Conservation (phyloP, 2,888 invertebrate species). For the Athripsodes cinereus region DNA sequence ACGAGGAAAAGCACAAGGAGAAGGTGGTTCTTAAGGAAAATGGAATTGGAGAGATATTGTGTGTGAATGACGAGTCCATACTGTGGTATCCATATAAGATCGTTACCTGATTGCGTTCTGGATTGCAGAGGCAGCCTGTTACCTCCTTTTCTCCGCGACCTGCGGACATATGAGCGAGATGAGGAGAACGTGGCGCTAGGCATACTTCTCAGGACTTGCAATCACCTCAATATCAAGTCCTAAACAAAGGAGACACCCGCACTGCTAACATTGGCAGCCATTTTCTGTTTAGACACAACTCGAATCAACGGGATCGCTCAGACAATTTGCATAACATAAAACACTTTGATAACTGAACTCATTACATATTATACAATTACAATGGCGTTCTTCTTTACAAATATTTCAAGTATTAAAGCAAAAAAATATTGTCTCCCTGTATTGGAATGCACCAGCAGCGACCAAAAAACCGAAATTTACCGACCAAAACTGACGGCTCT, state of each 20-base stretch:
- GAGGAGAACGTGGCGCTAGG: conserved; percentile 93
- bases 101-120: conserved; percentile 73
- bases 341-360: conserved; percentile 13
- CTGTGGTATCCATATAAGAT: not conserved
- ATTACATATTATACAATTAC: conserved; percentile 11
- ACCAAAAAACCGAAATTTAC: conserved; percentile 21
- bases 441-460: conserved; percentile 17
- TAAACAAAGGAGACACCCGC: conserved; percentile 81
- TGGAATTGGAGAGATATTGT: not conserved
- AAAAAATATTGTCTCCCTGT: conserved; percentile 21
- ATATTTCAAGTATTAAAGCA: conserved; percentile 13
- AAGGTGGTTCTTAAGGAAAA: too few relatives aligned
- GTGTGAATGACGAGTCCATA: not conserved
- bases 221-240: conserved; percentile 50
- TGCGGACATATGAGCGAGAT: conserved; percentile 85
- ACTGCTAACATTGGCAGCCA: conserved; percentile 70
- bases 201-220: conserved; percentile 65
- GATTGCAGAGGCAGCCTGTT: conserved; percentile 79
- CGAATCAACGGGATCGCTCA: conserved; percentile 19
- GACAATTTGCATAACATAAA: conserved; percentile 13
- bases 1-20: not conserved
- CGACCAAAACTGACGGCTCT: conserved; percentile 21
- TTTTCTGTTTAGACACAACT: conserved; percentile 60
- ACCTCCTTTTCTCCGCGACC: conserved; percentile 87
- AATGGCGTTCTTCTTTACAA: conserved; percentile 9